phyloP scores from a whole-genome alignment of 1,140 invertebrate species.

The Venturia canescens region DNA sequence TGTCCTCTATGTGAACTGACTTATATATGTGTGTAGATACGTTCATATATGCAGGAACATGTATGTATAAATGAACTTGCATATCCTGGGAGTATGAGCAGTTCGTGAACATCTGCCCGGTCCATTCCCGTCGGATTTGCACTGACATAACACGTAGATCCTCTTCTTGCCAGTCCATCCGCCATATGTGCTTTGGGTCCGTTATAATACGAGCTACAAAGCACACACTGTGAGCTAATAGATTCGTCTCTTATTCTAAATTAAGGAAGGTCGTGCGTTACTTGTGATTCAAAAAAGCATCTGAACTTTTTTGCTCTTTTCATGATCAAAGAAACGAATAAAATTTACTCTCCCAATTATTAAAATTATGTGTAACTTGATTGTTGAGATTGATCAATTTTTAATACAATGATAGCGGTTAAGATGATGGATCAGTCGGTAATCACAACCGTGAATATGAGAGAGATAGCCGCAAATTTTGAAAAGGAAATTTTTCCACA shows the following conservation, averaged over 20 bases:
- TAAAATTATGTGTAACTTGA: too few relatives aligned
- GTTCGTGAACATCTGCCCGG: neutral
- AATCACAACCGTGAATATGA: too few relatives aligned
- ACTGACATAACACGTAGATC: conserved; percentile 32
- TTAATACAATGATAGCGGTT: too few relatives aligned
- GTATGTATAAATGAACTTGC: neutral
- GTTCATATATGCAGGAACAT: neutral
- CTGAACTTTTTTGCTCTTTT: too few relatives aligned
- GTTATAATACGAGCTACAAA: neutral
- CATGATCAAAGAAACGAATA: too few relatives aligned
- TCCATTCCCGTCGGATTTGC: conserved; percentile 9
- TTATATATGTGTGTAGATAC: neutral
- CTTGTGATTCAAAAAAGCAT: too few relatives aligned
- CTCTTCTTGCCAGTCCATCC: neutral
- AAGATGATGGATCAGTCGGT: too few relatives aligned
- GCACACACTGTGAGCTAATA: neutral
- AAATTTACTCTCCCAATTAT: too few relatives aligned
- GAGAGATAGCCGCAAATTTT: too few relatives aligned
- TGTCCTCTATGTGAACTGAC: neutral
- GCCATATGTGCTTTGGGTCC: neutral
- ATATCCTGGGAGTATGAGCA: neutral
- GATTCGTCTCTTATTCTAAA: neutral
- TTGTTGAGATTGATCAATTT: too few relatives aligned
- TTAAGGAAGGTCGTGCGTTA: too few relatives aligned
- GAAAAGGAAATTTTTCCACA: too few relatives aligned